Evolutionary conservation across 2,888 invertebrate species (phyloP), one percentile per base, ranked within the genome.

Genomic region (Cataglyphis altisquamis): DNA sequence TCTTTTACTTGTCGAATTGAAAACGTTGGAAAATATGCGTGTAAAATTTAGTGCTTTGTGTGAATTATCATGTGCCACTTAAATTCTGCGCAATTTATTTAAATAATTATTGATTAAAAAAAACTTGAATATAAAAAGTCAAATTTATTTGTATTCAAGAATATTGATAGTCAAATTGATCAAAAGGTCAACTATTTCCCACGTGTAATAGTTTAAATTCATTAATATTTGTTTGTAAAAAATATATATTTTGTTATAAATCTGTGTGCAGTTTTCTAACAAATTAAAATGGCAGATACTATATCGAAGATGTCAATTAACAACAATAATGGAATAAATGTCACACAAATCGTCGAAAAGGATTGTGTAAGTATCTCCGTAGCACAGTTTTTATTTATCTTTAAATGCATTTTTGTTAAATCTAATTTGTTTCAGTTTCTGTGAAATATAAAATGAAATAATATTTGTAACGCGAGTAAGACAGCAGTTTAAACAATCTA

Each of bases 261-360:
- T 41, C 3, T 60, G 21, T 55, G 29, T 55, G 39, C 18, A 57
- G 6, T 45, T 21, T 25, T 41, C 10, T 60, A 36, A 64, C 25
- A 1, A 36, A 55, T 21, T 70, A 78, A 72, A 25, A 88, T 88
- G 88, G 84, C 87, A n/a, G 70, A 88, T 45, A 80, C 72, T 8
- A 88, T 88, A 70, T 66, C 84, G 18, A 87, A 86, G 32, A 84
- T 87, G 32, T 45, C 84, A 21, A 21, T 41, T 36, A 48, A 48
- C 21, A 75, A 41, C 32, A 77, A 67, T 9, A 85, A 86, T 36
- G 84, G 72, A n/a, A 82, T 45, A n/a, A 80, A 72, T 36, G 25
- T 70, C 45, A 25, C 52, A 15, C 74, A 72, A 9, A 21, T 32
- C 25, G 39, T 18, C 63, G 84, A 88, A 12, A 88, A 82, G 12